These are phyloP conservation scores for Dendroctonus ponderosae DNA, from an alignment of 1,140 invertebrate genomes.

Conservation along the genomic window DNA sequence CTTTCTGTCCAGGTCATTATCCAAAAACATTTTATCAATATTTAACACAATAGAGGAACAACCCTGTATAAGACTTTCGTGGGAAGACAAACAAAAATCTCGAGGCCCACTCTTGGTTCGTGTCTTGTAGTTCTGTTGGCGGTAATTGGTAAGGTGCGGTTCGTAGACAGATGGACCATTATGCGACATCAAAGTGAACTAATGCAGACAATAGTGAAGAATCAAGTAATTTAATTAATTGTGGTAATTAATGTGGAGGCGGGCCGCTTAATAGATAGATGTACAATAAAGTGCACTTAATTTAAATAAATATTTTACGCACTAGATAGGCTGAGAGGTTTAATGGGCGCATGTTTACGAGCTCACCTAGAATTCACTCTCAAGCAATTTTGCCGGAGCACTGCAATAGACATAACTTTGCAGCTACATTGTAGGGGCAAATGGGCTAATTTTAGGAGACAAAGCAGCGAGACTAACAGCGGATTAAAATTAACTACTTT, in stretches of 20 bases:
- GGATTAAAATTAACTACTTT: no score
- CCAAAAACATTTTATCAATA: constrained; percentile 13
- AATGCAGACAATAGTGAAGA: constrained; percentile 13
- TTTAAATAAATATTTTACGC: no score
- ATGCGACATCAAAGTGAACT: constrained; percentile 9
- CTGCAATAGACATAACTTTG: no score
- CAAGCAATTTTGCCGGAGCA: no score
- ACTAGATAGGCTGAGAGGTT: no score
- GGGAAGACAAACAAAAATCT: constrained; percentile 25
- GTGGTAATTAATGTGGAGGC: constrained; percentile 1
- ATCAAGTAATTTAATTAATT: constrained; percentile 22
- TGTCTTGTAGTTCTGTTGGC: constrained; percentile 17
- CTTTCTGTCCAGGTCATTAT: constrained; percentile 10
- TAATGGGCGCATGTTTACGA: no score
- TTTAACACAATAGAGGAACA: constrained; percentile 13
- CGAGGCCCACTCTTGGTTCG: constrained; percentile 14
- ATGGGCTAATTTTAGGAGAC: no score
- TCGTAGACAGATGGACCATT: constrained; percentile 18
- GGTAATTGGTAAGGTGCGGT: constrained; percentile 26
- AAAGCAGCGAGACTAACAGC: no score
- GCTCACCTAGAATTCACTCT: no score
- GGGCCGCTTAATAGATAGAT: not conserved
- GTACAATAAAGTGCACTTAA: no score
- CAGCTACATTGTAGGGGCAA: no score
- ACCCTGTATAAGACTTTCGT: constrained; percentile 23